Conservation (phyloP, 2,797 vertebrate species). For the Leptatherina wallacei region DNA sequence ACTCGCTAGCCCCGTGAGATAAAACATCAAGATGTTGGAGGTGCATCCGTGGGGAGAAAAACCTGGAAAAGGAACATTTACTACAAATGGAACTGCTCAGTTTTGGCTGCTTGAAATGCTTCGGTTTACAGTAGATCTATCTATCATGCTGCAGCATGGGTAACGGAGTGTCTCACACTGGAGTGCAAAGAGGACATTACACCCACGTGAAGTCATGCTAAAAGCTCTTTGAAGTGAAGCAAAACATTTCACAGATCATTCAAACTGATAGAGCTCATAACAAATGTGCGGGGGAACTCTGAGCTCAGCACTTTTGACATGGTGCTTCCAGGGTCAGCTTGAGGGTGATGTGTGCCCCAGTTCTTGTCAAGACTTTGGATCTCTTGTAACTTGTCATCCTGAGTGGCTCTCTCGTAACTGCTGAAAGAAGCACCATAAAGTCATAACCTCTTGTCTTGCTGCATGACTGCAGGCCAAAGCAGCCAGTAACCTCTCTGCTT, state of each 20-base stretch:
- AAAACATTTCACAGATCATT: slow-evolving; percentile 35
- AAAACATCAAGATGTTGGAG: slow-evolving; percentile 22
- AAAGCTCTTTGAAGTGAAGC: slow-evolving; percentile 24
- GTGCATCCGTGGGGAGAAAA: background rate
- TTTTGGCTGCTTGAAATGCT: slow-evolving; percentile 18
- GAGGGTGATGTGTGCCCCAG: slow-evolving; percentile 33
- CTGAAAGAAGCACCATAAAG: slow-evolving; percentile 31
- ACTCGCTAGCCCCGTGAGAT: slow-evolving; percentile 37
- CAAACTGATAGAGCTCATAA: slow-evolving; percentile 24
- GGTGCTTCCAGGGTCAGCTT: slow-evolving; percentile 24
- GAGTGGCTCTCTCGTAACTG: slow-evolving; percentile 34
- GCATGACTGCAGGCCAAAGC: slow-evolving; percentile 39
- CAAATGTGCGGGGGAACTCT: slow-evolving; percentile 6
- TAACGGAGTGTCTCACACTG: slow-evolving; percentile 1
- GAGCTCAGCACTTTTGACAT: slow-evolving; percentile 20
- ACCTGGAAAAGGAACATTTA: slow-evolving; percentile 13
- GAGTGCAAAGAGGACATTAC: slow-evolving; percentile 10
- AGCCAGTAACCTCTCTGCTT: slow-evolving; percentile 18
- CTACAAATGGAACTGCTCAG: background rate
- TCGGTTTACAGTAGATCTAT: slow-evolving; percentile 5
- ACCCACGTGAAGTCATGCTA: slow-evolving; percentile 10
- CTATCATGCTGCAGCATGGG: background rate
- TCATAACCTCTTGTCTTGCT: slow-evolving; percentile 28
- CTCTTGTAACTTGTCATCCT: slow-evolving; percentile 35
- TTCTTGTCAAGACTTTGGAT: slow-evolving; percentile 23